These are phyloP conservation scores for Nowickia ferox DNA, from an alignment of 2,888 invertebrate species.

Conservation along the genomic window DNA sequence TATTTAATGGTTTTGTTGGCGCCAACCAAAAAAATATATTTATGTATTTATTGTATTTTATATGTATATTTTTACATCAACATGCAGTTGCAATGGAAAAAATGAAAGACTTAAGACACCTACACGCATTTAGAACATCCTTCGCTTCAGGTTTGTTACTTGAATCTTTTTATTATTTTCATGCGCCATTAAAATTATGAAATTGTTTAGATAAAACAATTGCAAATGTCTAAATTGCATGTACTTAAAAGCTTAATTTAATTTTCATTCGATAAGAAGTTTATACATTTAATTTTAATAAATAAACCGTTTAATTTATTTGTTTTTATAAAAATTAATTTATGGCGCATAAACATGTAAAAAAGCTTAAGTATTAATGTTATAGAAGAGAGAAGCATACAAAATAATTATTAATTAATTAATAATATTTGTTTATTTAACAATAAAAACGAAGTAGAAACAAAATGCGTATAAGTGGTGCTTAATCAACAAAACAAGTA, in stretches of 20 bases:
- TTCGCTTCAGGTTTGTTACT: slow-evolving; percentile 19
- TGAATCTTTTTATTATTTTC: slow-evolving; percentile 19
- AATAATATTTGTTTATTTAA: no score
- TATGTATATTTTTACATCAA: background rate
- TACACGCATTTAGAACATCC: slow-evolving; percentile 1
- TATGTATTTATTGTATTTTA: background rate
- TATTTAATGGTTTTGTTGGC: slow-evolving; percentile 62
- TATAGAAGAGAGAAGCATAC: no score
- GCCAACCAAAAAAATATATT: slow-evolving; percentile 41
- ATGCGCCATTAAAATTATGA: slow-evolving; percentile 46
- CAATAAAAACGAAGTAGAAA: no score
- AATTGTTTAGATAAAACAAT: slow-evolving; percentile 36
- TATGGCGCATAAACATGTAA: background rate
- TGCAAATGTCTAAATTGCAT: slow-evolving; percentile 2
- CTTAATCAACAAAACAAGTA: no score
- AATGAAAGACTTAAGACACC: slow-evolving; percentile 43
- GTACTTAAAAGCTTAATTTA: slow-evolving; percentile 30
- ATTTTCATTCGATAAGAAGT: slow-evolving; percentile 12
- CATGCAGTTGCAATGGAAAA: background rate
- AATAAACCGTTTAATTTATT: background rate
- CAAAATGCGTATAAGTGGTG: no score
- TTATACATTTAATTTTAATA: background rate
- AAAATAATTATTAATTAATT: no score
- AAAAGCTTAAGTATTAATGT: no score
- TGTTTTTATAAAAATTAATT: background rate